Evolutionary conservation across 2,797 vertebrate genomes (phyloP), one percentile per base, ranked within the genome.

Genomic region (Diglossa cyanea): DNA sequence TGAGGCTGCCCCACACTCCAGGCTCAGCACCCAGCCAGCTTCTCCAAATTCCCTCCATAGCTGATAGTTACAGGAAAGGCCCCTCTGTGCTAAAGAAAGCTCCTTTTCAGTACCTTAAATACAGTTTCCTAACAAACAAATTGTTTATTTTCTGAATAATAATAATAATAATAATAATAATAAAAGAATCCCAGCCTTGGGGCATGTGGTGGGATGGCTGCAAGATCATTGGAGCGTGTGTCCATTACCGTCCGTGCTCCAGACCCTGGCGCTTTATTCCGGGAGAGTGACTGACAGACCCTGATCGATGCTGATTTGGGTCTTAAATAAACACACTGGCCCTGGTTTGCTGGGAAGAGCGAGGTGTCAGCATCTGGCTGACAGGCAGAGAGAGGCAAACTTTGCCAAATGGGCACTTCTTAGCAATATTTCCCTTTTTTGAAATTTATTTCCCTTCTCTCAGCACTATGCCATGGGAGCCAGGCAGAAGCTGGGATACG

Each of bases 81-180:
- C 23, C 33, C 42, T 68, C n/a, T 3, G 70, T 54, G 47, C 63
- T 67, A 42, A 72, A 51, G 42, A 71, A 81, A 92, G 70, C 76
- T 93, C 88, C 11, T 45, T 83, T 92, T 83, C 78, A 72, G 78
- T 24, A n/a, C 75, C 85, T 89, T 85, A 91, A 93, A 91, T 24
- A n/a, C 14, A 79, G 40, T 54, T 93, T 71, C 62, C 92, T 94
- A 95, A 54, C 72, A 90, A 94, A 76, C 51, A 91, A 95, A 96
- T 85, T 90, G 75, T 95, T 96, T 94, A 21, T 96, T 96, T 95
- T 94, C 88, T 73, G 47, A 72, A 86, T 73, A 86, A 75, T 26
- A 62, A 63, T 35, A 42, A 51, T 28, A 50, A 48, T 25, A 71
- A 35, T 17, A 57, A 11, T 57, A 25, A 35, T 37, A 57, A 35